Conservation (phyloP, 2,113 vertebrate genomes). For the Heterotis niloticus region DNA sequence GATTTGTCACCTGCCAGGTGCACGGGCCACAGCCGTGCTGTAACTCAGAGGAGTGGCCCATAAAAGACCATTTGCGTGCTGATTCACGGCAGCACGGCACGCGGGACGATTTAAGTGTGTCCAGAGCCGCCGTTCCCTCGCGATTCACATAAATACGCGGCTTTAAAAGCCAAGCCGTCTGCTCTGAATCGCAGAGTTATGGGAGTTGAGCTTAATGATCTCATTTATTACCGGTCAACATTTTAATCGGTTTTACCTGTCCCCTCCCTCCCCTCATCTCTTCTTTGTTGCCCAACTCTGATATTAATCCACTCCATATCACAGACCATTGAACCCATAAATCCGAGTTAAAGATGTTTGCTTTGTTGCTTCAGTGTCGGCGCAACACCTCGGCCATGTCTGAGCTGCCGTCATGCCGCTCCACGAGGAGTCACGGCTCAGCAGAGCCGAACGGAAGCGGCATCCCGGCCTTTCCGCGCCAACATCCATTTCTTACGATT, state of each 20-base stretch:
- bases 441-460: conserved; percentile 3
- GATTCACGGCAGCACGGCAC: conserved; percentile 41
- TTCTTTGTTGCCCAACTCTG: not conserved
- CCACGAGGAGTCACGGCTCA: conserved; percentile 30
- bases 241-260: conserved; percentile 9
- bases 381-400: conserved; percentile 45
- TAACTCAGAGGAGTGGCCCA: conserved; percentile 31
- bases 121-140: not conserved
- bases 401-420: conserved; percentile 5
- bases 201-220: conserved; percentile 38
- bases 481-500: no score
- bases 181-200: conserved; percentile 41
- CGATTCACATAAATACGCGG: not conserved
- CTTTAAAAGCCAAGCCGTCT: conserved; percentile 50
- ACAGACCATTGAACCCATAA: conserved; percentile 43
- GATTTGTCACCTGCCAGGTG: not conserved
- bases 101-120: conserved; percentile 38
- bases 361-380: conserved; percentile 32
- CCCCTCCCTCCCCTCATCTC: not conserved
- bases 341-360: conserved; percentile 51
- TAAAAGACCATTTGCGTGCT: conserved; percentile 44
- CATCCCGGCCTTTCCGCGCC: no score
- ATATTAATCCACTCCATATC: conserved; percentile 35
- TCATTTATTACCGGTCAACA: conserved; percentile 35
- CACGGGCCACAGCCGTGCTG: conserved; percentile 19